Percentiles rank a stretch among this genome's conserved stretches.
Conservation (phyloP, 64 coral and sea anemone species). For the Montipora efflorescens region DNA sequence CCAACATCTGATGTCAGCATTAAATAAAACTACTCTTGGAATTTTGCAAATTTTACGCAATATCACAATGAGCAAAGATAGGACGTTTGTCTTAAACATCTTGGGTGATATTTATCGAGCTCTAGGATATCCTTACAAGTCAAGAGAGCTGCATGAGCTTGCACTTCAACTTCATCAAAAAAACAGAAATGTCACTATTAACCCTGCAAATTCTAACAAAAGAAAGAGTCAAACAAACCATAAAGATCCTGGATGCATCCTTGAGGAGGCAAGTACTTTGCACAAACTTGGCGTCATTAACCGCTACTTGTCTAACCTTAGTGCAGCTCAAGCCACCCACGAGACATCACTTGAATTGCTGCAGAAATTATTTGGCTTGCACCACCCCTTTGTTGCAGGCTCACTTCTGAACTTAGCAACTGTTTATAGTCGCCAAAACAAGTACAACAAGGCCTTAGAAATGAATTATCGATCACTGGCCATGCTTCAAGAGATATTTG, state of each 20-base stretch:
- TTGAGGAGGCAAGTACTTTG: conserved; percentile 75
- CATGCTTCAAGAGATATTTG: conserved; percentile 52
- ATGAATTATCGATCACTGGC: conserved; percentile 74
- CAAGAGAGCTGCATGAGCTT: conserved; percentile 69
- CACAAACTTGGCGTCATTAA: conserved; percentile 85
- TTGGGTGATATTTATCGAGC: conserved; percentile 69
- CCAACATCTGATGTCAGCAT: conserved; percentile 24
- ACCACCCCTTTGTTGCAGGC: conserved; percentile 50
- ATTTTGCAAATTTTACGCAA: background rate
- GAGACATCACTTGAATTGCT: conserved; percentile 57
- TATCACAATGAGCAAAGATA: background rate
- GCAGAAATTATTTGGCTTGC: conserved; percentile 20
- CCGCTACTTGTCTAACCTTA: conserved; percentile 78
- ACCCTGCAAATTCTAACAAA: background rate
- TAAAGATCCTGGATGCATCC: background rate
- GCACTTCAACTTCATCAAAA: conserved; percentile 14
- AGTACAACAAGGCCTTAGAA: conserved; percentile 45
- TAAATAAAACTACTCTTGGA: conserved; percentile 53
- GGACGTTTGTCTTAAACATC: conserved; percentile 58
- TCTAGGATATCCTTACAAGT: conserved; percentile 72
- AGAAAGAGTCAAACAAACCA: background rate
- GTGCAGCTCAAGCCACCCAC: conserved; percentile 44
- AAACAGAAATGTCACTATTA: background rate
- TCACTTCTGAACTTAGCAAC: conserved; percentile 81
- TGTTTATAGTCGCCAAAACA: conserved; percentile 78